A percentile compares a stretch with the other conserved stretches of the same genome.
Evolutionary conservation across 2,888 invertebrate genomes (phyloP).

Genomic region (Copidosoma aretas): DNA sequence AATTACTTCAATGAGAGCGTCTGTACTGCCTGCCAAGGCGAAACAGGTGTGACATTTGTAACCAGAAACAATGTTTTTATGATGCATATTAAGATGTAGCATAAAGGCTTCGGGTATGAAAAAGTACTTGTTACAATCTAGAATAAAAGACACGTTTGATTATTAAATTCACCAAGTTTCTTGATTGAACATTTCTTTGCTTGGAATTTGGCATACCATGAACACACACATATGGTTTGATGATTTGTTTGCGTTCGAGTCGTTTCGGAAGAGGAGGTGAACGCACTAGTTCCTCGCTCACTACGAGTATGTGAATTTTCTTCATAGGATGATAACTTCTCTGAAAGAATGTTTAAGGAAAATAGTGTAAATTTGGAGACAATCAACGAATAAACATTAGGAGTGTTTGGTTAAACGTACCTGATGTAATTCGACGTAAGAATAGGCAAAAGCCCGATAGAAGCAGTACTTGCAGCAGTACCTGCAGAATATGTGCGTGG

Average conservation of each 20-base stretch:
- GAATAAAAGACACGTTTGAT: slow-evolving; percentile 18
- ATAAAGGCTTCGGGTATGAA: slow-evolving; percentile 57
- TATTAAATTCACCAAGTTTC: not conserved
- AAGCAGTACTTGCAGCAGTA: slow-evolving; percentile 74
- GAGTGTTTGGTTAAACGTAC: slow-evolving; percentile 43
- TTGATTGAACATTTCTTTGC: not conserved
- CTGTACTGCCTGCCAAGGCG: slow-evolving; percentile 35
- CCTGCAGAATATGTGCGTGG: slow-evolving; percentile 68
- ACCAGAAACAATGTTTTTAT: slow-evolving; percentile 40
- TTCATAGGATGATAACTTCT: slow-evolving; percentile 43
- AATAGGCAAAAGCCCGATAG: slow-evolving; percentile 69
- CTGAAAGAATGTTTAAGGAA: slow-evolving; percentile 35
- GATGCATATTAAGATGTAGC: slow-evolving; percentile 55
- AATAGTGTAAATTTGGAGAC: not conserved
- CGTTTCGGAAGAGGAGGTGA: slow-evolving; percentile 46
- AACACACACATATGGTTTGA: slow-evolving; percentile 56
- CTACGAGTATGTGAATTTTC: slow-evolving; percentile 37
- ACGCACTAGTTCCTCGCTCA: slow-evolving; percentile 39
- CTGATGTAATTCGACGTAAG: slow-evolving; percentile 71
- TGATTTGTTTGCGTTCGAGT: slow-evolving; percentile 49
- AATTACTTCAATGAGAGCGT: slow-evolving; percentile 50
- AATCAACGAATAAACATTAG: slow-evolving; percentile 13
- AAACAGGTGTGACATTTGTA: slow-evolving; percentile 64
- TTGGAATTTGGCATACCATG: slow-evolving; percentile 47
- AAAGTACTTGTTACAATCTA: slow-evolving; percentile 57